Evolutionary conservation across 2,888 invertebrate species (phyloP).

Genomic region (Andrena dorsata): DNA sequence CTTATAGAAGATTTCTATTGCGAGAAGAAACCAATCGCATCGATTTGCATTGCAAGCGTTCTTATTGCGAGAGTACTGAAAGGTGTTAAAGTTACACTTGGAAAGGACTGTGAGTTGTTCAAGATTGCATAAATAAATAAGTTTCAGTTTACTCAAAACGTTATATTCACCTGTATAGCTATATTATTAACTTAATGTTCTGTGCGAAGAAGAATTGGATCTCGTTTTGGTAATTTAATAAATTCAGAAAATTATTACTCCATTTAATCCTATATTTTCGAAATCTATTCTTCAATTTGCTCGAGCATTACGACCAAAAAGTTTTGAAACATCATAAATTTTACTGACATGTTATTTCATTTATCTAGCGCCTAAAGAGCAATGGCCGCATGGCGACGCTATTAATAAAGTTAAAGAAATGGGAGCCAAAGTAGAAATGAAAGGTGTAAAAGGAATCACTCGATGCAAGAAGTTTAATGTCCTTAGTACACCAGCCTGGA

Average conservation of each 20-base stretch:
- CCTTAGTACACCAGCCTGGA: constrained; percentile 87
- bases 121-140: not conserved
- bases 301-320: not conserved
- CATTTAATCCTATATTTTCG: not conserved
- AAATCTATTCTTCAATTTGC: not conserved
- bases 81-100: constrained; percentile 83
- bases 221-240: too few relatives aligned
- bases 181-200: too few relatives aligned
- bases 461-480: constrained; percentile 85
- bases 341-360: not conserved
- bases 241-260: too few relatives aligned
- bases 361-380: constrained; percentile 78
- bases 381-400: constrained; percentile 86
- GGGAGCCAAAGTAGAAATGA: constrained; percentile 84
- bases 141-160: too few relatives aligned
- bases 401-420: constrained; percentile 85
- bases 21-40: constrained; percentile 86
- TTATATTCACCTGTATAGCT: too few relatives aligned
- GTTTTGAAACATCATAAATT: not conserved
- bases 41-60: constrained; percentile 86
- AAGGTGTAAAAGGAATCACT: constrained; percentile 84
- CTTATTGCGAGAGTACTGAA: constrained; percentile 85
- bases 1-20: constrained; percentile 86
- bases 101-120: constrained; percentile 79
- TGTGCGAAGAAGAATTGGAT: too few relatives aligned